Evolutionary conservation across 2,888 invertebrate genomes (phyloP).

Genomic region (Capitulum mitella): DNA sequence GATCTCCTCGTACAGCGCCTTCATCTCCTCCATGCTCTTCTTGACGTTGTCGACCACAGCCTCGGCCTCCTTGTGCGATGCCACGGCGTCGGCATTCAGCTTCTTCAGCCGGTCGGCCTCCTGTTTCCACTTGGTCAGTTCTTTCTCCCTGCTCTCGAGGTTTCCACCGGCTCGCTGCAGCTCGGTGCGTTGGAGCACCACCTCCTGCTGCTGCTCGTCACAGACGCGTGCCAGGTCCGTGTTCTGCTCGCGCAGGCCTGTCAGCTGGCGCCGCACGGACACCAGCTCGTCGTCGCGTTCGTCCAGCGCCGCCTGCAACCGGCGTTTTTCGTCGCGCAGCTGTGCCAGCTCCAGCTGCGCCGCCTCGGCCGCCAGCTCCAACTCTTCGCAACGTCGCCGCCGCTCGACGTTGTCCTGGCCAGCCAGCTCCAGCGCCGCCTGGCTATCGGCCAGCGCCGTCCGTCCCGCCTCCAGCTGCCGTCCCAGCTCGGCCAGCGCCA

Average conservation of each 20-base stretch:
- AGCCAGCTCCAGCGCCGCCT: neutral
- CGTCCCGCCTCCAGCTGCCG: neutral
- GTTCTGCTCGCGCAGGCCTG: neutral
- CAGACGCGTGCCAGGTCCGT: neutral
- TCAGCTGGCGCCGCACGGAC: neutral
- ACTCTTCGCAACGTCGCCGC: neutral
- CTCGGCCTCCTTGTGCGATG: neutral
- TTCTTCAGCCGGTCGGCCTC: constrained; percentile 9
- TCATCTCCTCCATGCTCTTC: constrained; percentile 10
- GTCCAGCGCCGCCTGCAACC: neutral
- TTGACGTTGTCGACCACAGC: neutral
- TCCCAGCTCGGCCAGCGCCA: neutral
- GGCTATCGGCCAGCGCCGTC: neutral
- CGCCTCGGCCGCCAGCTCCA: neutral
- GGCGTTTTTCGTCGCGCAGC: neutral
- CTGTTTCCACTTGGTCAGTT: neutral
- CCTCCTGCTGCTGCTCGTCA: neutral
- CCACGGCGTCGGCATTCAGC: neutral
- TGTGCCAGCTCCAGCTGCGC: neutral
- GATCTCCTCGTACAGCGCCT: constrained; percentile 13
- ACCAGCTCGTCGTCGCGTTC: constrained; percentile 5
- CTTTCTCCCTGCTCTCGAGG: neutral
- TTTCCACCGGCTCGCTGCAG: no score
- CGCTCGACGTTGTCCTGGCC: neutral
- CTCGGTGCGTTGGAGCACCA: no score